phyloP scores from a whole-genome alignment of 2,888 invertebrate species.

The Argyresthia albistria region DNA sequence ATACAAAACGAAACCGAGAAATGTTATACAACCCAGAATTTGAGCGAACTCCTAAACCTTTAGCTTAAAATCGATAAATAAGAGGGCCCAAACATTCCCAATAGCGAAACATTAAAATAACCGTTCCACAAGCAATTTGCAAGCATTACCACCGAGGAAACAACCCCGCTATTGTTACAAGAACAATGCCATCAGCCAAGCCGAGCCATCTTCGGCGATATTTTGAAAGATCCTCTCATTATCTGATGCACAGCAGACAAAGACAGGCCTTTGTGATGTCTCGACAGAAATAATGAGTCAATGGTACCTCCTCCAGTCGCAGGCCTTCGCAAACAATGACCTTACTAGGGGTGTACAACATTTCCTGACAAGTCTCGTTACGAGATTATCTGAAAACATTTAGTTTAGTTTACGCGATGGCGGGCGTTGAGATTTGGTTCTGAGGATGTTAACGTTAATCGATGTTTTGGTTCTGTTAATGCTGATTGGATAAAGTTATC shows the following conservation, averaged over 20 bases:
- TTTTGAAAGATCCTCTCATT: background rate
- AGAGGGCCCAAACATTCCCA: no score
- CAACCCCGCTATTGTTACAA: no score
- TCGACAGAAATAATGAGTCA: background rate
- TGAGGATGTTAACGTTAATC: background rate
- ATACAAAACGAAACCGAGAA: no score
- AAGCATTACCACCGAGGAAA: no score
- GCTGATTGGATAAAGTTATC: no score
- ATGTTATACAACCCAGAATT: no score
- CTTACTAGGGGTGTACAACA: background rate
- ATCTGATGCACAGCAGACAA: background rate
- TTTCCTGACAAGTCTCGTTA: background rate
- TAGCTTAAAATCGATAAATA: no score
- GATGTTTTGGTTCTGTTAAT: background rate
- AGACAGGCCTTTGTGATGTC: background rate
- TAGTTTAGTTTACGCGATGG: background rate
- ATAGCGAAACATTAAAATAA: no score
- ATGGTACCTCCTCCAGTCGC: background rate
- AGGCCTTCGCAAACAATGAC: background rate
- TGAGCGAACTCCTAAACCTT: no score
- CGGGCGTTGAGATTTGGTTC: background rate
- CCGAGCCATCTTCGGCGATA: background rate
- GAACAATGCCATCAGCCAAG: no score
- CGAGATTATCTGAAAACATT: background rate
- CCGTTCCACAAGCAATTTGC: no score